A percentile compares a stretch with the other conserved stretches of the same genome.
Evolutionary conservation across 2,888 invertebrate species (phyloP).

Genomic region (Nasonovia ribisnigri): DNA sequence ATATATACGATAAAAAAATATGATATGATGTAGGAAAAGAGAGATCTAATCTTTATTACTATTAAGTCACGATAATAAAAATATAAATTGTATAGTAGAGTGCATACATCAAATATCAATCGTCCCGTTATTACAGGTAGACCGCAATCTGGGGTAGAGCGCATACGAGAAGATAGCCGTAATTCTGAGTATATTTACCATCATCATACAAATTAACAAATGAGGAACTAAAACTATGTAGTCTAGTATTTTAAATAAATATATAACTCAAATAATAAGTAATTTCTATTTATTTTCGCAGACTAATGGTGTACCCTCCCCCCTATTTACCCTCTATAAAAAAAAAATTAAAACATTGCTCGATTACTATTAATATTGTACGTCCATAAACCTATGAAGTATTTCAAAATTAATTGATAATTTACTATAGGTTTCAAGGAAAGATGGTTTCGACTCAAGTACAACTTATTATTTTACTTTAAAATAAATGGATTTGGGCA

Average conservation of each 20-base stretch:
- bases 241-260: not conserved
- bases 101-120: no score
- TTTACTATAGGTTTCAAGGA: constrained; percentile 79
- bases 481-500: constrained; percentile 79
- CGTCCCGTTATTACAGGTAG: no score
- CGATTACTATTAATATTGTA: not conserved
- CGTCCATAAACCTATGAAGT: not conserved
- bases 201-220: not conserved
- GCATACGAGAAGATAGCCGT: no score
- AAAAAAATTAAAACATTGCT: not conserved
- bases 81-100: no score
- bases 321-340: no score
- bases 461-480: constrained; percentile 83
- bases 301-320: not conserved
- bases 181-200: not conserved
- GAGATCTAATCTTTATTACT: no score
- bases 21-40: no score
- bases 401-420: not conserved
- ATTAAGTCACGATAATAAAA: no score
- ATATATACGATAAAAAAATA: no score
- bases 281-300: not conserved
- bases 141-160: no score
- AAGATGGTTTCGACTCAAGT: constrained; percentile 81
- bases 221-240: not conserved
- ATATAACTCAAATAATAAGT: not conserved